Conservation (phyloP, 2,113 vertebrate species). For the Hyperopisus bebe region DNA sequence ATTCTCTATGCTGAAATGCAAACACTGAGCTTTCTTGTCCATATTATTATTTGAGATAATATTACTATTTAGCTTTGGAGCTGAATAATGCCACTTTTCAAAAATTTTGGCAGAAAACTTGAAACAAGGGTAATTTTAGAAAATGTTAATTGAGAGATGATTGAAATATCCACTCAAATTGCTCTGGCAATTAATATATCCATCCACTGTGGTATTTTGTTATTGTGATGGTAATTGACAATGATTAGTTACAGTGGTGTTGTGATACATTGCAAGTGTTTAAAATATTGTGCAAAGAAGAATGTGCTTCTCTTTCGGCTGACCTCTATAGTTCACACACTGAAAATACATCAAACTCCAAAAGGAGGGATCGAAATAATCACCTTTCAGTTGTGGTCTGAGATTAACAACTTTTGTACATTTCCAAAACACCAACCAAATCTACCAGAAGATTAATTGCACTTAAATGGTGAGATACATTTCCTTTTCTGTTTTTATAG, state of each 20-base stretch:
- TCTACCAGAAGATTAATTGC: constrained; percentile 28
- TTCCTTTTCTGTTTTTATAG: constrained; percentile 23
- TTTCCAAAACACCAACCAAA: constrained; percentile 12
- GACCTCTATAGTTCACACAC: neutral
- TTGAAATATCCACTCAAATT: neutral
- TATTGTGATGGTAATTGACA: neutral
- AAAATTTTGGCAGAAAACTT: neutral
- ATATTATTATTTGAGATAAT: neutral
- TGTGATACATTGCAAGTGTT: neutral
- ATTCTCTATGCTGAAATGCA: neutral
- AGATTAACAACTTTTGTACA: neutral
- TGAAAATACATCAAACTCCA: neutral
- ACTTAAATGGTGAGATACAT: constrained; percentile 20
- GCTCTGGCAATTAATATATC: neutral
- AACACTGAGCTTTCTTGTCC: neutral
- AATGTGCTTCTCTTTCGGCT: neutral
- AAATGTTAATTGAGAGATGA: neutral
- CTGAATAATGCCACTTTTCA: neutral
- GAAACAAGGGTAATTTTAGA: neutral
- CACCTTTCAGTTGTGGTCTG: neutral
- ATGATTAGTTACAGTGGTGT: neutral
- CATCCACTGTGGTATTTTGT: neutral
- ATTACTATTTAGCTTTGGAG: neutral
- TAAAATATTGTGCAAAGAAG: neutral
- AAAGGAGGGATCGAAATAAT: constrained; percentile 9